Evolutionary conservation across 2,113 vertebrate species (phyloP), one percentile per base, ranked within the genome.

Genomic region (Isichthys henryi): DNA sequence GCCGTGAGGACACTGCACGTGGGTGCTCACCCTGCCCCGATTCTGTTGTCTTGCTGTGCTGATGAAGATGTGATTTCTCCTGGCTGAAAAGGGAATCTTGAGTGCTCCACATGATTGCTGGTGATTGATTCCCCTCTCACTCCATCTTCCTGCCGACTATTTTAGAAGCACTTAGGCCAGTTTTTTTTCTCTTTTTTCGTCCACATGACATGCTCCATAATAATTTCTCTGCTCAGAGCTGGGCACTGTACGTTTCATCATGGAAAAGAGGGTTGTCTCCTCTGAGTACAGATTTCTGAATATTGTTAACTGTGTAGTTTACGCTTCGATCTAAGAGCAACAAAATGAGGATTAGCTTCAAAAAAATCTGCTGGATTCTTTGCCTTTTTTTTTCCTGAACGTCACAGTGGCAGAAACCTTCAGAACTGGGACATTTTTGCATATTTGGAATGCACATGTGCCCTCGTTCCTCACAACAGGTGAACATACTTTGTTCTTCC

Each of bases 11-110:
- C 74, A 27, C 74, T 7, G 50, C 31, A 53, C 10, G 10, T 48
- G 21, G 48, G 13, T 0, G 1, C 62, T 13, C 48, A 5, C 3
- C 52, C 15, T 46, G 85, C 13, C 50, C 23, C 87, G 74, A 88
- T 90, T 88, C 86, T 90, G 89, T 88, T 88, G 70, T 90, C 89
- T 90, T 21, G 74, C 88, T 83, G 86, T 74, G n/a, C 87, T 90
- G 74, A 88, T 88, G 86, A 88, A 90, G 89, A 87, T 88, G 89
- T 83, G 89, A 87, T 90, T 90, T 90, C 85, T 85, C 27, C 83
- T 80, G 70, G 86, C 86, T 90, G 86, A 82, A 66, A 83, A 58
- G 86, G 74, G 89, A 88, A 62, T 88, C 88, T 90, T 46, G 35
- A 90, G 89, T 83, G 86, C 86, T 88, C 58, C 89, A 88, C 86